Evolutionary conservation across 1,140 invertebrate species (phyloP).

Genomic region (Diorhabda sublineata): DNA sequence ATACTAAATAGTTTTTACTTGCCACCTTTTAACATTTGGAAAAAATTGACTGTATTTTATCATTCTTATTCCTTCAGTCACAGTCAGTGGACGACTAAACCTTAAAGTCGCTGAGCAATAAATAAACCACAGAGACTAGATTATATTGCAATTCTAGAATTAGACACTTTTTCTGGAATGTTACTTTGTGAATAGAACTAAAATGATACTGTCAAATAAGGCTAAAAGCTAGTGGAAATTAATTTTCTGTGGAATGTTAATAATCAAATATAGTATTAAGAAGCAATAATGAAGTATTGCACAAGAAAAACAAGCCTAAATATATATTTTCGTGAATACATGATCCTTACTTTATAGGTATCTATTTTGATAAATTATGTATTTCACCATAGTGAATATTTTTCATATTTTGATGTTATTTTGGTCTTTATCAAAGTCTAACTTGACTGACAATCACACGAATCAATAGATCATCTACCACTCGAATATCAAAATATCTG

Average conservation of each 20-base stretch:
- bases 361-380: no score
- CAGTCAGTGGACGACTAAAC: slow-evolving; percentile 38
- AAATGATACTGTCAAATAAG: neutral
- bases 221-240: neutral
- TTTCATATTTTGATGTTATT: no score
- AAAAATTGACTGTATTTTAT: slow-evolving; percentile 9
- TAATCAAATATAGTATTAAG: neutral
- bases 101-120: slow-evolving; percentile 38
- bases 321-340: no score
- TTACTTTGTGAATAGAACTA: slow-evolving; percentile 11
- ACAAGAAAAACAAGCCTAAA: neutral
- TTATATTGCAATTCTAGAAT: slow-evolving; percentile 33
- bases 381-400: no score
- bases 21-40: slow-evolving; percentile 6
- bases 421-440: no score
- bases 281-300: slow-evolving; percentile 11
- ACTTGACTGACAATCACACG: no score
- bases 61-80: slow-evolving; percentile 13
- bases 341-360: no score
- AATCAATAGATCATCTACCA: no score
- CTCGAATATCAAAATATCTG: no score
- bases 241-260: slow-evolving; percentile 4
- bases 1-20: neutral
- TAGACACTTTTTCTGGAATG: slow-evolving; percentile 33
- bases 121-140: slow-evolving; percentile 36